phyloP scores from a whole-genome alignment of 2,113 vertebrate genomes.

The Centropus unirufus region DNA sequence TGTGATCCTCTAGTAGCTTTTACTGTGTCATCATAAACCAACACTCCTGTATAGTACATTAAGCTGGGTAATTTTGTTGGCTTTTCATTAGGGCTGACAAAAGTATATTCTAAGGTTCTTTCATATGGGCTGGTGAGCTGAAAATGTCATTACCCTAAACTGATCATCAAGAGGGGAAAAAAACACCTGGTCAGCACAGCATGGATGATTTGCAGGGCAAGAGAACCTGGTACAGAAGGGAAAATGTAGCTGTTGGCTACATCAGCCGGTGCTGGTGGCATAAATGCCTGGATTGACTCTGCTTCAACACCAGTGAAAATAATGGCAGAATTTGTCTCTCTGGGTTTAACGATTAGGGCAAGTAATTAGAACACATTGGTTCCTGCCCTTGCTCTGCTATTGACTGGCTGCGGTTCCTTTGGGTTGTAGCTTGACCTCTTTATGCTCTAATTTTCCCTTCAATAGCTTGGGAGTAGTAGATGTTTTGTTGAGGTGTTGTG shows the following conservation, averaged over 20 bases:
- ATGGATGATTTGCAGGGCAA: not conserved
- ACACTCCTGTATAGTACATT: slow-evolving; percentile 36
- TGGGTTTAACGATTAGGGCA: not conserved
- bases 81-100: not conserved
- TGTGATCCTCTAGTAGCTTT: slow-evolving; percentile 52
- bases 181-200: not conserved
- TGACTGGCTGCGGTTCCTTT: not conserved
- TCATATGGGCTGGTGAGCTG: not conserved
- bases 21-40: slow-evolving; percentile 56
- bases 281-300: not conserved
- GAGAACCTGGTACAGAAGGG: rapidly evolving
- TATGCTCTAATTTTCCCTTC: not conserved
- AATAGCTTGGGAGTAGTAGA: not conserved
- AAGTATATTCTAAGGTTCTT: not conserved
- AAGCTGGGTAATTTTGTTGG: slow-evolving; percentile 35
- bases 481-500: not conserved
- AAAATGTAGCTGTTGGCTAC: not conserved
- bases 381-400: not conserved
- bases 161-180: not conserved
- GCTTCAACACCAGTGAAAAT: not conserved
- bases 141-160: not conserved
- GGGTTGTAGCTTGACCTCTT: not conserved
- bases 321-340: not conserved
- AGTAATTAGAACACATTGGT: not conserved
- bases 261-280: not conserved